These are phyloP conservation scores for Channa striata DNA, from an alignment of 2,797 vertebrate genomes.

Conservation along the genomic window DNA sequence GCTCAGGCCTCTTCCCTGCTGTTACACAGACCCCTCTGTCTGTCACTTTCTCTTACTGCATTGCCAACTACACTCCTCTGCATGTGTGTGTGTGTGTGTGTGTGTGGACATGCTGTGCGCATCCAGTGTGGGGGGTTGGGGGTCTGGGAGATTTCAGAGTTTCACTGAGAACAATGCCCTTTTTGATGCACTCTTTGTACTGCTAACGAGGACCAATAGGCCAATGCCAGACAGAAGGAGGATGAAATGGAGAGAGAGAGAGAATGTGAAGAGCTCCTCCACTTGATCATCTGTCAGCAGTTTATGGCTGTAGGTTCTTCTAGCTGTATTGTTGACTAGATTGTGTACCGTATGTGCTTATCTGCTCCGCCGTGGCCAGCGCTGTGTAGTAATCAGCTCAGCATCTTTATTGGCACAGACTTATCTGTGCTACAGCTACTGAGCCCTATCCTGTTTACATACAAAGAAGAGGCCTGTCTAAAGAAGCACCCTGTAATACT, in stretches of 20 bases:
- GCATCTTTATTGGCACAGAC: constrained; percentile 65
- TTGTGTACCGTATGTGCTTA: constrained; percentile 52
- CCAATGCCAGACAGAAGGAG: constrained; percentile 66
- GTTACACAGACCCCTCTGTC: constrained; percentile 75
- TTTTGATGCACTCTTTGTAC: constrained; percentile 82
- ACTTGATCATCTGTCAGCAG: constrained; percentile 60
- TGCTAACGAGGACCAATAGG: constrained; percentile 73
- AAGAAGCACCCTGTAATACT: constrained; percentile 14
- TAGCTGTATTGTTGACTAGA: constrained; percentile 42
- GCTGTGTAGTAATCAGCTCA: constrained; percentile 62
- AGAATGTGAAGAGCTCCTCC: constrained; percentile 29
- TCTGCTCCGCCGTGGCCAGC: constrained; percentile 53
- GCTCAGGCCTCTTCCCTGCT: constrained; percentile 68
- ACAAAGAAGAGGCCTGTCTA: constrained; percentile 49
- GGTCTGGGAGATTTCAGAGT: constrained; percentile 72
- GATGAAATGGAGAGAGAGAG: constrained; percentile 51
- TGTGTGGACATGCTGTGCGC: constrained; percentile 56
- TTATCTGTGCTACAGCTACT: constrained; percentile 66
- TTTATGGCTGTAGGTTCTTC: constrained; percentile 55
- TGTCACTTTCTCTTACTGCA: constrained; percentile 74
- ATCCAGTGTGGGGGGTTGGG: constrained; percentile 58
- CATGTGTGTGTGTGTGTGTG: constrained; percentile 59
- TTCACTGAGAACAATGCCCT: constrained; percentile 77
- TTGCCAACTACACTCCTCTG: constrained; percentile 60
- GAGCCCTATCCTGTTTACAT: constrained; percentile 72